Conservation (phyloP, 2,888 invertebrate species). For the Kuschelorhynchus macadamiae region DNA sequence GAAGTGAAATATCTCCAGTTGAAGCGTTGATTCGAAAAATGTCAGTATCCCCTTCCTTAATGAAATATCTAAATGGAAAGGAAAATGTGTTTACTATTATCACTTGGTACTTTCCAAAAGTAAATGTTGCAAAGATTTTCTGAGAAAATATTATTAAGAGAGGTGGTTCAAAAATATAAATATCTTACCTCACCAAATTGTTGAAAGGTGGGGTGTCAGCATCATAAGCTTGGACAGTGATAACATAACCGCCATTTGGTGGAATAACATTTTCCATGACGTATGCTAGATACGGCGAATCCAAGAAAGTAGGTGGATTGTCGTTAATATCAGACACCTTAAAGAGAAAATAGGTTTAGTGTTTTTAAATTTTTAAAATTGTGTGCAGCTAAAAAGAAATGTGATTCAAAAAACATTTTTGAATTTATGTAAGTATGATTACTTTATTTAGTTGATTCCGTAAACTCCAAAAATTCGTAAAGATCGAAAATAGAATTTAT, state of each 20-base stretch:
- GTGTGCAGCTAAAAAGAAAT: neutral
- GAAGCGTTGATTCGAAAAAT: constrained; percentile 93
- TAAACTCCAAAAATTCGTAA: no score
- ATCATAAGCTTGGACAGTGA: constrained; percentile 89
- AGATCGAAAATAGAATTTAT: no score
- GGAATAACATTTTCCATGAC: constrained; percentile 94
- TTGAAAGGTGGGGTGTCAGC: constrained; percentile 93
- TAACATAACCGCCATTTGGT: constrained; percentile 81
- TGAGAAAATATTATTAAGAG: no score
- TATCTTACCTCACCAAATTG: constrained; percentile 80
- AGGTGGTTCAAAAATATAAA: no score
- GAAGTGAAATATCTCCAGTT: constrained; percentile 90
- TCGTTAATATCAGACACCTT: constrained; percentile 90
- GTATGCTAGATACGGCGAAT: constrained; percentile 94
- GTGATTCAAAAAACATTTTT: no score
- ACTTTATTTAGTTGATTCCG: no score
- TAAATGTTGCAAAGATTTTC: no score
- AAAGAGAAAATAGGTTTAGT: constrained; percentile 11
- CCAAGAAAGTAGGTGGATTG: constrained; percentile 91
- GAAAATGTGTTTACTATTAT: no score
- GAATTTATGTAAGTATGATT: no score
- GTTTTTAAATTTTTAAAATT: no score
- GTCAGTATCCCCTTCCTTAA: constrained; percentile 93
- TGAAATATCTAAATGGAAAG: constrained; percentile 75
- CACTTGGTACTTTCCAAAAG: no score